Evolutionary conservation across 2,113 vertebrate species (phyloP), one percentile per base, ranked within the genome.

Genomic region (Rhodinocichla rosea): DNA sequence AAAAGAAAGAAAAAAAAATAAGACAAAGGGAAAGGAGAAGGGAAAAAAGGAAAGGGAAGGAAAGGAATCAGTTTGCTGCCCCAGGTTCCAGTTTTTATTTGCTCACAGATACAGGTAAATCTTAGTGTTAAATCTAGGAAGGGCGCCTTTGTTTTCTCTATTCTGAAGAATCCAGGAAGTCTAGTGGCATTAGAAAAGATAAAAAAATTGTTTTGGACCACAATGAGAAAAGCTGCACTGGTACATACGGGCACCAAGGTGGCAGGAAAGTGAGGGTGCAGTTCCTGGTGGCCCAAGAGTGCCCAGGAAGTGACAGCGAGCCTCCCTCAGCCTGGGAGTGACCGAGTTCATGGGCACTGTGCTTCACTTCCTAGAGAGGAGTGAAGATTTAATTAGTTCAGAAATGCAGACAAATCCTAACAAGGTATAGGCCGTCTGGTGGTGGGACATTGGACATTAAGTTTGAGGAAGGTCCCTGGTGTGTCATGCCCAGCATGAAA

Each of bases 291-390:
- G 50, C n/a, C 21, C 1, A 2, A 5, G 50, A 69, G 45, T 23
- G 9, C 10, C 33, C 47, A 63, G 79, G 28, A 67, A 1, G 0
- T 63, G 32, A 33, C 70, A 79, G 10, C 20, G 32, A 91, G 8
- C 23, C 11, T 63, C 33, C 15, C 33, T 89, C 4, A 3, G 57
- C 47, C 44, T 63, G 14, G 20, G 42, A 12, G 5, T 67, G 37
- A 15, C 69, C n/a, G 22, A 11, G 14, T 32, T 69, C 4, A 0
- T 57, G 74, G 56, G 13, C 0, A 0, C 40, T 78, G 32, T 40
- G 10, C 10, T 82, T 8, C 27, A 7, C 42, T 67, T 75, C 39
- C 42, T 47, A 56, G 49, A 71, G 55, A 44, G 0, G 3, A 78
- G 10, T n/a, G 15, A 73, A 83, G 35, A 52, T 44, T 55, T 69